Evolutionary conservation across 2,888 invertebrate species (phyloP), one percentile per base, ranked within the genome.

Genomic region (Chymomyza procnemis): DNA sequence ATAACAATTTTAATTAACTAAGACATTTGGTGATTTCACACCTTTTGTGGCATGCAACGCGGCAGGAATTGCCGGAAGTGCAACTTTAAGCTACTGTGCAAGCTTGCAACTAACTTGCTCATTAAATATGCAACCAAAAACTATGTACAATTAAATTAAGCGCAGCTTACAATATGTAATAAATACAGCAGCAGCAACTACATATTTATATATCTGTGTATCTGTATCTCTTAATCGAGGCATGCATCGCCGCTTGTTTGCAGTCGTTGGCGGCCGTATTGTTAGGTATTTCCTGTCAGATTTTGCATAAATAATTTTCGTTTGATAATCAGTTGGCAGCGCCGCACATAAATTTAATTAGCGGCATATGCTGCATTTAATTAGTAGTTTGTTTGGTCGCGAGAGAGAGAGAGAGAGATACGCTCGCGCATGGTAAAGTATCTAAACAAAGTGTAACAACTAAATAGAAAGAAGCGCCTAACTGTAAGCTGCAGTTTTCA

Each of bases 241-340:
- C 69, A 55, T 71, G 72, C 54, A 61, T 71, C 67, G 61, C 56
- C 46, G 50, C 66, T 64, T 67, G 67, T 76, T 46, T 47, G 68
- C 67, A 67, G 68, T 46, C 6, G 55, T 58, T 63, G 61, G 57
- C 30, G 66, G 46, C 50, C 65, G 66, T 60, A 41, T 61, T 64
- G 60, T 67, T 66, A 73, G 85, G 84, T 83, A 82, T 82, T 82
- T 82, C 82, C 82, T 82, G 82, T 81, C 87, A 86, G 82, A 82
- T 82, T 82, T 82, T 82, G 82, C 82, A 82, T 82, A 86, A 81
- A 82, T 82, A 82, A 82, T 81, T 82, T 82, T 82, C 6, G 34
- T 12, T n/a, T 81, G 81, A 81, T 81, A 81, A 86, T 81, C 81
- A 86, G 76, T 30, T 30, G 79, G 80, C 80, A 78, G 73, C 76